These are phyloP conservation scores for Brachypteracias leptosomus DNA, from an alignment of 2,113 vertebrate genomes.

Conservation along the genomic window DNA sequence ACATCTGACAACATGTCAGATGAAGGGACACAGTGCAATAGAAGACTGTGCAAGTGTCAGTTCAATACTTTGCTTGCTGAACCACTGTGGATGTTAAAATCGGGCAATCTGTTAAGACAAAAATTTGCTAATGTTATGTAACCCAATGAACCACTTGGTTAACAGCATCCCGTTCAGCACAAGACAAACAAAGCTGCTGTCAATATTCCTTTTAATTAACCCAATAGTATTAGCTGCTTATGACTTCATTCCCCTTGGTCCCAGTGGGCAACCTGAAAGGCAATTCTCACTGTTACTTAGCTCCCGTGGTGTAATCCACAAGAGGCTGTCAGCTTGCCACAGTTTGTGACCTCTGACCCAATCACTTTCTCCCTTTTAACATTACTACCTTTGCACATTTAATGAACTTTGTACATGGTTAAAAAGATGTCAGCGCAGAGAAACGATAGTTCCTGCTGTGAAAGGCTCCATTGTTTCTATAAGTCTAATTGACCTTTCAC, in stretches of 20 bases:
- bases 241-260: constrained; percentile 54
- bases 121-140: constrained; percentile 49
- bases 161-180: constrained; percentile 41
- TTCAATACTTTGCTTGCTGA: constrained; percentile 40
- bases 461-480: constrained; percentile 78
- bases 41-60: constrained; percentile 5
- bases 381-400: constrained; percentile 73
- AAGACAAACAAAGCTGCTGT: constrained; percentile 67
- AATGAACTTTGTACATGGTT: constrained; percentile 77
- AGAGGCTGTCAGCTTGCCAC: constrained; percentile 67
- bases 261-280: constrained; percentile 68
- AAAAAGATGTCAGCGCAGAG: constrained; percentile 73
- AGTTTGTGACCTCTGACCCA: constrained; percentile 70
- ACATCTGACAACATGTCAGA: not conserved
- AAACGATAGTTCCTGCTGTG: constrained; percentile 76
- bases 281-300: constrained; percentile 73
- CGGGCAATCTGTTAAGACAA: constrained; percentile 44
- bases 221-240: constrained; percentile 70
- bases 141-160: constrained; percentile 44
- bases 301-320: constrained; percentile 50
- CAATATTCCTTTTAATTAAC: constrained; percentile 78
- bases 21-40: not conserved
- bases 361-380: constrained; percentile 68
- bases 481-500: constrained; percentile 84
- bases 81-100: not conserved